Base-by-base conservation (phyloP, 2,797 vertebrate species). In the Semaprochilodus insignis region DNA sequence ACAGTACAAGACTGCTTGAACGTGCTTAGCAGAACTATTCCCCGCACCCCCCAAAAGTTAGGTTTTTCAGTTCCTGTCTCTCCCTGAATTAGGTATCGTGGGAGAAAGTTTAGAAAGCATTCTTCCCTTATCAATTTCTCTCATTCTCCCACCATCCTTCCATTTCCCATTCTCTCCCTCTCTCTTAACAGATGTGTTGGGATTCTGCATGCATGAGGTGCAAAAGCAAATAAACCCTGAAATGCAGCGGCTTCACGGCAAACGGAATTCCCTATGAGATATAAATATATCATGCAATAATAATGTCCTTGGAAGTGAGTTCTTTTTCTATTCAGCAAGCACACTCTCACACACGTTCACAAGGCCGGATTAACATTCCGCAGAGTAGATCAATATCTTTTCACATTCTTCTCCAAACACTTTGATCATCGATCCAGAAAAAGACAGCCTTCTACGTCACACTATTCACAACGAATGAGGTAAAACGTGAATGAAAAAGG, bases 381-480 rank as follows among this genome's bases (percentile, higher is more conserved):
- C 51, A 87, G 91, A 91, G 88, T 77, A 90, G 92, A 92, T 91
- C 86, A 88, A 91, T 87, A 87, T 89, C 57, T 75, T 81, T 80
- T 82, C 85, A 87, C 83, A 83, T 83, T 79, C 88, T 87, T 44
- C 27, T 84, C 80, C 60, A 82, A 83, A 78, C 66, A 21, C 27
- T 59, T 14, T 74, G 16, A 74, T 59, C 54, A 31, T 40, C 52
- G 19, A 15, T 17, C 31, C 27, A 74, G 11, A 59, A 19, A 36
- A 36, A 74, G 3, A 13, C 16, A 14, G 14, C 6, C 15, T 34
- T 15, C 19, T 51, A 23, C 40, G 2, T 70, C 40, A 69, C 34
- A 69, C 13, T 44, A 2, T 6, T 19, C 67, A 48, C n/a, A 4
- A 25, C 2, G 4, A 51, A 48, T 23, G n/a, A 27, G 21, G 15